Conservation (phyloP, 2,113 vertebrate genomes). For the Lophius piscatorius region DNA sequence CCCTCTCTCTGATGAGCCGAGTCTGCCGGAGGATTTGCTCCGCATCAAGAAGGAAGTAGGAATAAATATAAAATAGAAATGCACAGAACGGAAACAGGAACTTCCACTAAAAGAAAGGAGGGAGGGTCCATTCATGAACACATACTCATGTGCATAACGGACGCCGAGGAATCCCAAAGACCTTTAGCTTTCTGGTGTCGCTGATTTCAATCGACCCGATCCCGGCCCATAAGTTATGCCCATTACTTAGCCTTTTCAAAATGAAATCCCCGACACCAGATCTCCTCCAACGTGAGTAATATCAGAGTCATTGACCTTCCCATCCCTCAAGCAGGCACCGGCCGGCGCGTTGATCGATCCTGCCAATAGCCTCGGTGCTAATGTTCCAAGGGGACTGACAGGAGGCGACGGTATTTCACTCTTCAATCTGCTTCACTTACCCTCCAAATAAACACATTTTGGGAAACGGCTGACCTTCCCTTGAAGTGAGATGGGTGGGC, state of each 20-base stretch:
- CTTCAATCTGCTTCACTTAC: slow-evolving; percentile 70
- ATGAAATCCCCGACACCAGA: slow-evolving; percentile 62
- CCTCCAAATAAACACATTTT: slow-evolving; percentile 70
- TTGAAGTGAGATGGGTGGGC: slow-evolving; percentile 20
- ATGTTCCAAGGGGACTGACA: slow-evolving; percentile 58
- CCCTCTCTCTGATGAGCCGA: slow-evolving; percentile 84
- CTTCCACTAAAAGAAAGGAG: slow-evolving; percentile 19
- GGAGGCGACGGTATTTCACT: slow-evolving; percentile 69
- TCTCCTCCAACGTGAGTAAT: slow-evolving; percentile 41
- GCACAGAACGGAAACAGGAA: slow-evolving; percentile 46
- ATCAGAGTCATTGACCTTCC: slow-evolving; percentile 67
- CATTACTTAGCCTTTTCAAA: slow-evolving; percentile 65
- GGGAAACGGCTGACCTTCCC: slow-evolving; percentile 60
- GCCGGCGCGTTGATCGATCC: slow-evolving; percentile 60
- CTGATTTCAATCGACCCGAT: slow-evolving; percentile 42
- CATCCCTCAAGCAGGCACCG: slow-evolving; percentile 53
- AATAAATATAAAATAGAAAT: slow-evolving; percentile 58
- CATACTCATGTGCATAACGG: slow-evolving; percentile 8
- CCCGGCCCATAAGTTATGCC: slow-evolving; percentile 52
- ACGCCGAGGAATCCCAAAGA: neutral
- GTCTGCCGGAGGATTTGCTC: slow-evolving; percentile 79
- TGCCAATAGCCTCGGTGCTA: slow-evolving; percentile 57
- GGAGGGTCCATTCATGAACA: slow-evolving; percentile 1
- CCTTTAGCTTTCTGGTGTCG: neutral
- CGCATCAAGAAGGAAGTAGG: slow-evolving; percentile 53